These are phyloP conservation scores for Nyctibius bracteatus DNA, from an alignment of 2,113 vertebrate genomes.

Conservation along the genomic window DNA sequence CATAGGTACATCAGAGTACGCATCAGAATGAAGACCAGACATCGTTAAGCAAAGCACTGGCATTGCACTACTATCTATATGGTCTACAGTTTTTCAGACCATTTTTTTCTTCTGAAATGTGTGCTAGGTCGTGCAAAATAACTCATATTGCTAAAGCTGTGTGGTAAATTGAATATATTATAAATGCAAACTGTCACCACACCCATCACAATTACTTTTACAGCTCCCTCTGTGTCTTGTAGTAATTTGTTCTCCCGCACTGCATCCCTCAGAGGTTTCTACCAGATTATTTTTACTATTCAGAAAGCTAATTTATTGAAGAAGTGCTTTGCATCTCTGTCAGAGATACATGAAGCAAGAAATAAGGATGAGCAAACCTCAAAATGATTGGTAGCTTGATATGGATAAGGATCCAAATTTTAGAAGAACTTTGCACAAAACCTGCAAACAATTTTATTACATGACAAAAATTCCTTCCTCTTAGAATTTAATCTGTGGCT, in stretches of 20 bases:
- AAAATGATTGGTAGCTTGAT: slow-evolving; percentile 28
- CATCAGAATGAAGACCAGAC: neutral
- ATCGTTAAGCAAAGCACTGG: neutral
- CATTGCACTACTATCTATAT: neutral
- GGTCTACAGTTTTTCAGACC: neutral
- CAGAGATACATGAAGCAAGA: slow-evolving; percentile 17
- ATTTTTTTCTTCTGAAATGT: neutral
- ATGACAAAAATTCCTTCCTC: neutral
- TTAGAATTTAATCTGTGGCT: neutral
- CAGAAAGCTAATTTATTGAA: slow-evolving; percentile 58
- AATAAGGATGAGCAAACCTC: neutral
- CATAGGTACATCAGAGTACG: neutral
- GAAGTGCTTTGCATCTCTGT: slow-evolving; percentile 34
- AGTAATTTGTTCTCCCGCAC: slow-evolving; percentile 38
- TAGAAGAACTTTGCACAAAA: neutral
- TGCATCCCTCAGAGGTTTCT: slow-evolving; percentile 38
- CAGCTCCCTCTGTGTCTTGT: slow-evolving; percentile 51
- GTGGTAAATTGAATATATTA: slow-evolving; percentile 23
- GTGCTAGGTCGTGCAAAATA: slow-evolving; percentile 6
- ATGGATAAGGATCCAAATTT: slow-evolving; percentile 14
- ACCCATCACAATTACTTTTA: slow-evolving; percentile 57
- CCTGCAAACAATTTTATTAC: neutral
- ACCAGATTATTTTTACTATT: slow-evolving; percentile 57
- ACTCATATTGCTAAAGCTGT: neutral
- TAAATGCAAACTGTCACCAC: slow-evolving; percentile 48